Evolutionary conservation across 1,140 invertebrate species (phyloP).

Genomic region (Gryllus bimaculatus): DNA sequence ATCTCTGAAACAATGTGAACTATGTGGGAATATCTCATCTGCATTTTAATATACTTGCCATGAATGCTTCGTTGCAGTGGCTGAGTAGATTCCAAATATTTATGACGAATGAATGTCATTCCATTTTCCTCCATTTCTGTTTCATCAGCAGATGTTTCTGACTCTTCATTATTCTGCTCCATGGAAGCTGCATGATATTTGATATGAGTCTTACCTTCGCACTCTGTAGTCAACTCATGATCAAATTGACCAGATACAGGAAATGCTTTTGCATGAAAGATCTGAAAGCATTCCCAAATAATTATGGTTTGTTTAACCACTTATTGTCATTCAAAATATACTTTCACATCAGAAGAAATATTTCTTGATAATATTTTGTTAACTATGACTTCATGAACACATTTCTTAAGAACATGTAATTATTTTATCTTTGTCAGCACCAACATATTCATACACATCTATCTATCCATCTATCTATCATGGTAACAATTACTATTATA

Average conservation of each 20-base stretch:
- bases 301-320: neutral
- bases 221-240: constrained; percentile 31
- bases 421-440: too few relatives aligned
- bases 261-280: constrained; percentile 50
- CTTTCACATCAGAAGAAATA: too few relatives aligned
- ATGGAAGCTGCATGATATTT: neutral
- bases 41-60: neutral
- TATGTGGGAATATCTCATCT: too few relatives aligned
- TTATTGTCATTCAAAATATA: too few relatives aligned
- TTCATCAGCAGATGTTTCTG: constrained; percentile 31
- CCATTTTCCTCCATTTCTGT: constrained; percentile 29
- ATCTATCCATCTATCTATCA: too few relatives aligned
- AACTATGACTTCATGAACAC: too few relatives aligned
- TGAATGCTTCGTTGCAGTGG: neutral
- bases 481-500: too few relatives aligned
- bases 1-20: too few relatives aligned
- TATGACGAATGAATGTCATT: constrained; percentile 36
- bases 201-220: constrained; percentile 23
- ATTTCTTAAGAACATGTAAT: too few relatives aligned
- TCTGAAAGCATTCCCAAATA: constrained; percentile 25
- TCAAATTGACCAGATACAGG: constrained; percentile 47
- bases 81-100: constrained; percentile 22
- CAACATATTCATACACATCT: too few relatives aligned
- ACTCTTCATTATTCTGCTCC: constrained; percentile 20
- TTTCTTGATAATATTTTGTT: too few relatives aligned